A percentile compares a stretch with the other conserved stretches of the same genome.
Conservation (phyloP, 2,888 invertebrate genomes). For the Mongoloraphidia duomilia region DNA sequence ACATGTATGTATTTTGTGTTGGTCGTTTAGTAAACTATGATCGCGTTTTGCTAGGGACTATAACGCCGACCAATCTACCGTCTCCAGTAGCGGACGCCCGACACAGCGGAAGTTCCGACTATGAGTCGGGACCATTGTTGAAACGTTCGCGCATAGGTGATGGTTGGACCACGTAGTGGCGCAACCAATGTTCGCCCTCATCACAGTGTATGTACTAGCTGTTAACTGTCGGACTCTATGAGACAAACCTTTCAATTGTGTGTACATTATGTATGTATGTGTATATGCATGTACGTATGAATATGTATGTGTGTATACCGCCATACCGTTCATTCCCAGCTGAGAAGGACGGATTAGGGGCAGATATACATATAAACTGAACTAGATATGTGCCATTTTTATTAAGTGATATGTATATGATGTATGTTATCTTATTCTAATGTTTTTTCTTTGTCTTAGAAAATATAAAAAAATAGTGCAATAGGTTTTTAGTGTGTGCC, state of each 20-base stretch:
- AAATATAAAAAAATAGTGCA: too few relatives aligned
- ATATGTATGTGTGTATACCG: too few relatives aligned
- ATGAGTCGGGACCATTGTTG: constrained; percentile 49
- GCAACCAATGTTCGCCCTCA: neutral
- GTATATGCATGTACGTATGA: too few relatives aligned
- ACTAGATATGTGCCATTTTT: constrained; percentile 1
- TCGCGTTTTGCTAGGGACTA: constrained; percentile 45
- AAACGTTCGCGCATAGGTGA: constrained; percentile 81
- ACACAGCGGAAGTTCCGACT: constrained; percentile 39
- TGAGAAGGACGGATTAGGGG: too few relatives aligned
- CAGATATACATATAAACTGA: neutral
- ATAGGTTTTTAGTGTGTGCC: too few relatives aligned
- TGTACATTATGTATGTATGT: neutral
- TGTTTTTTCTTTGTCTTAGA: too few relatives aligned
- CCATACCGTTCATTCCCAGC: too few relatives aligned
- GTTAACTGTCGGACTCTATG: neutral
- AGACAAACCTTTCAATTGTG: neutral
- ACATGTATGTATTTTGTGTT: neutral
- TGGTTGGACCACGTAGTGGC: constrained; percentile 77
- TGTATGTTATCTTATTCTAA: too few relatives aligned
- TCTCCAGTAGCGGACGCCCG: constrained; percentile 47
- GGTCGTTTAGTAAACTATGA: neutral
- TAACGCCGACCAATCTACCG: constrained; percentile 71
- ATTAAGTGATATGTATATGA: constrained; percentile 1
- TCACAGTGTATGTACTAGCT: neutral